phyloP scores from a whole-genome alignment of 2,797 vertebrate species.

The Vipera latastei region DNA sequence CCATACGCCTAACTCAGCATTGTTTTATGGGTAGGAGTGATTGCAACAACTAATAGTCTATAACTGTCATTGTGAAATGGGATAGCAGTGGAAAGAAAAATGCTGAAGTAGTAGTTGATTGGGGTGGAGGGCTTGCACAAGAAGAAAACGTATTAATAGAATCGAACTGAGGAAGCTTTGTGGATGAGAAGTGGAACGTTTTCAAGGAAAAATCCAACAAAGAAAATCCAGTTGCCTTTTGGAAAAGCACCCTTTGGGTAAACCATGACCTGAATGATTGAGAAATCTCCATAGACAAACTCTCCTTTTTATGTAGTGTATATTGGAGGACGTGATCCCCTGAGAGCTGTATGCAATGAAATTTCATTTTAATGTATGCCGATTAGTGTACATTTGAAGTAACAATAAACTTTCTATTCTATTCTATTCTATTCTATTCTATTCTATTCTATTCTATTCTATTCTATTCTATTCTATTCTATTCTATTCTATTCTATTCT shows the following conservation, averaged over 20 bases:
- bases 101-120: constrained; percentile 34
- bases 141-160: constrained; percentile 17
- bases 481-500: no score
- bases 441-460: no score
- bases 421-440: no score
- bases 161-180: neutral
- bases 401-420: no score
- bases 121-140: constrained; percentile 39
- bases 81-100: constrained; percentile 36
- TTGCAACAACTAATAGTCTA: neutral
- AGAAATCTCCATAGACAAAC: neutral
- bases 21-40: neutral
- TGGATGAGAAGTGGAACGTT: neutral
- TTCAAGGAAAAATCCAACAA: neutral
- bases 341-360: no score
- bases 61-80: constrained; percentile 48
- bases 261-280: neutral
- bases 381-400: no score
- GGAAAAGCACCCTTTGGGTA: neutral
- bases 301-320: neutral
- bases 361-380: no score
- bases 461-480: no score
- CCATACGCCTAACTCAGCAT: neutral
- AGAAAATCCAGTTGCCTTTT: neutral
- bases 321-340: no score